Evolutionary conservation across 2,797 vertebrate species (phyloP).

Genomic region (Dicrostonyx torquatus): DNA sequence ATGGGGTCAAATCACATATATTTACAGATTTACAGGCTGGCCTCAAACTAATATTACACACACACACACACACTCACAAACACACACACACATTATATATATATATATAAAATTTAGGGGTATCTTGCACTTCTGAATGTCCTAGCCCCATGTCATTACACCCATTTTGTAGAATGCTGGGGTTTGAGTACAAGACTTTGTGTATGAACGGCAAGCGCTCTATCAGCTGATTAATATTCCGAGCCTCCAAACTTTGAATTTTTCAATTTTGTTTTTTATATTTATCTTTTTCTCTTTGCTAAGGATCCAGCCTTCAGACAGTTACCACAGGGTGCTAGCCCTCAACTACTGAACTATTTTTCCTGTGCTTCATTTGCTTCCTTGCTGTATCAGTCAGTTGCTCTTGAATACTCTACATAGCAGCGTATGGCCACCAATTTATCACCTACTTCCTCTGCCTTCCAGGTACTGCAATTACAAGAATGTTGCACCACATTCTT

Average conservation of each 20-base stretch:
- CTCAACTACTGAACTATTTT: not conserved
- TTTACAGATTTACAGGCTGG: not conserved
- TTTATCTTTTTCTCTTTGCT: not conserved
- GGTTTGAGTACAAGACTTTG: not conserved
- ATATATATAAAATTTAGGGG: no score
- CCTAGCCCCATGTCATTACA: not conserved
- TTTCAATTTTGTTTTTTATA: not conserved
- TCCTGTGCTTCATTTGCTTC: not conserved
- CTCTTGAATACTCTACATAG: not conserved
- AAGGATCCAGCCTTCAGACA: not conserved
- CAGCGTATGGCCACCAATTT: not conserved
- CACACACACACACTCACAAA: no score
- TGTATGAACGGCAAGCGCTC: no score
- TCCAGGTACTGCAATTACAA: not conserved
- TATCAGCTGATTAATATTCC: not conserved
- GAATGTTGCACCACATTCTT: not conserved
- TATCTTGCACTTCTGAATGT: not conserved
- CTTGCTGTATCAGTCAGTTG: not conserved
- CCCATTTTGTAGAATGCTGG: not conserved
- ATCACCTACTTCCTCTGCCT: not conserved
- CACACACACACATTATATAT: no score
- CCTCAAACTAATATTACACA: no score
- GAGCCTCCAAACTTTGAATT: not conserved
- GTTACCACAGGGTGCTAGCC: not conserved
- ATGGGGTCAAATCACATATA: not conserved